Evolutionary conservation across 2,797 vertebrate species (phyloP).

Genomic region (Iguana delicatissima): DNA sequence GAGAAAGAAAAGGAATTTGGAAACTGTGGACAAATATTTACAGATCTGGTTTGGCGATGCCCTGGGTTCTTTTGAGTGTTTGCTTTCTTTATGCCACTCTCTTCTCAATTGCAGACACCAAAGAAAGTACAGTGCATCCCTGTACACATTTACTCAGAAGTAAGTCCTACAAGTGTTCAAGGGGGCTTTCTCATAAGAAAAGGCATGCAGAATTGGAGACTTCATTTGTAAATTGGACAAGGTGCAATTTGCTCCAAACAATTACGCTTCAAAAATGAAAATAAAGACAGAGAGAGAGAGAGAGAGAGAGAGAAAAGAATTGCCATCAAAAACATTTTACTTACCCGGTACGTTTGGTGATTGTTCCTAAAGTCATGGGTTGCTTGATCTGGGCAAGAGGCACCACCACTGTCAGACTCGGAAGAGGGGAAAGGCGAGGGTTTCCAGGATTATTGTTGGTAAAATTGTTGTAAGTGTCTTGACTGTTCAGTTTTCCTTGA

Average conservation of each 20-base stretch:
- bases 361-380: slow-evolving; percentile 96
- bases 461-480: slow-evolving; percentile 96
- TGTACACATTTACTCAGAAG: background rate
- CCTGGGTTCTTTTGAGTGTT: background rate
- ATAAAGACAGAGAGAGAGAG: slow-evolving; percentile 10
- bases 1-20: background rate
- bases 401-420: slow-evolving; percentile 90
- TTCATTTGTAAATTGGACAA: slow-evolving; percentile 48
- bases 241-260: slow-evolving; percentile 13
- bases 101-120: background rate
- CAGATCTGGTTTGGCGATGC: slow-evolving; percentile 41
- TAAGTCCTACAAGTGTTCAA: background rate
- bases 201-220: background rate
- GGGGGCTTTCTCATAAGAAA: background rate
- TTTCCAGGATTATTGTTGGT: slow-evolving; percentile 97
- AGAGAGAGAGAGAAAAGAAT: background rate
- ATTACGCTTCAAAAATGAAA: background rate
- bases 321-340: slow-evolving; percentile 43
- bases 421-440: slow-evolving; percentile 91
- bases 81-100: background rate
- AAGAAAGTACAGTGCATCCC: background rate
- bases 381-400: slow-evolving; percentile 98
- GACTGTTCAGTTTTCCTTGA: slow-evolving; percentile 93
- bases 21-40: slow-evolving; percentile 26
- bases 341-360: slow-evolving; percentile 97